These are phyloP conservation scores for Ramphastos sulfuratus DNA, from an alignment of 2,113 vertebrate species.

Conservation along the genomic window DNA sequence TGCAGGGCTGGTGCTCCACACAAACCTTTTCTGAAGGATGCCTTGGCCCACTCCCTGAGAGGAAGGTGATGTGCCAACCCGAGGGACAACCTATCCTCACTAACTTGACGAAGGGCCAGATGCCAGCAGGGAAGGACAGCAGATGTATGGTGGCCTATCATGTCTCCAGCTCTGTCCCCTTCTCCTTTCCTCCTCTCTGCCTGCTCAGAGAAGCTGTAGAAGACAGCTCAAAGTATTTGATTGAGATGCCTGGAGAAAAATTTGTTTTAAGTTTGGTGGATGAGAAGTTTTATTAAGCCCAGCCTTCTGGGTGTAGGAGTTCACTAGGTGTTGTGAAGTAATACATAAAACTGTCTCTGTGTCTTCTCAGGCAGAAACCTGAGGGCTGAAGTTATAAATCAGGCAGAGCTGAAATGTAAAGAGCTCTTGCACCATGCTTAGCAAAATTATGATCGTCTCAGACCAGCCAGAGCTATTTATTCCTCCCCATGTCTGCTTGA, in stretches of 20 bases:
- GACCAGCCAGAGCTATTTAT: background rate
- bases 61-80: background rate
- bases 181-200: background rate
- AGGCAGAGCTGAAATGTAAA: background rate
- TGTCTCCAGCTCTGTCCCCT: background rate
- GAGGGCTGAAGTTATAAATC: background rate
- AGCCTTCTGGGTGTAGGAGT: background rate
- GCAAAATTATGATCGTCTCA: background rate
- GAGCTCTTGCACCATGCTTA: background rate
- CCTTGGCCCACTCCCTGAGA: accelerated
- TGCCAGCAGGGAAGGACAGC: background rate
- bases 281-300: background rate
- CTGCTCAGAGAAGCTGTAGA: background rate
- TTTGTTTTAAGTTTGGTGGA: background rate
- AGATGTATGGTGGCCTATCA: accelerated
- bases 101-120: background rate
- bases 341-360: background rate
- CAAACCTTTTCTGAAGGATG: background rate
- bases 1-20: accelerated
- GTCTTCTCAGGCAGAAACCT: background rate
- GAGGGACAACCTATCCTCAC: background rate
- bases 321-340: background rate
- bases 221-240: background rate
- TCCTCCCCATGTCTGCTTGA: background rate
- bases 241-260: background rate